Conservation (phyloP, 1,140 invertebrate species). For the Ephestia elutella region DNA sequence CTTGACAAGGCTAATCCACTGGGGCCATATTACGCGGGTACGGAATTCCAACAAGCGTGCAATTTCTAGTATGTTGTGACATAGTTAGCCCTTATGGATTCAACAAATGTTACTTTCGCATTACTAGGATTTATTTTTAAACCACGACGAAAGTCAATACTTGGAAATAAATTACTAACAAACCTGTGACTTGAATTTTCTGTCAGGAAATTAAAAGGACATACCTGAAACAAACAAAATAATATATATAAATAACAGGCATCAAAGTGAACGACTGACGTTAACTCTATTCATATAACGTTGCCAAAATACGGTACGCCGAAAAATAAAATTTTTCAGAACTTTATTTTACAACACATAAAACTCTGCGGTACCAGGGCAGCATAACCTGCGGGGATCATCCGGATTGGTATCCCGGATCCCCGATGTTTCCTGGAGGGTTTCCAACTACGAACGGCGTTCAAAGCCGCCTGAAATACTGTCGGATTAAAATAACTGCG, state of each 20-base stretch:
- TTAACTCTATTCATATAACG: neutral
- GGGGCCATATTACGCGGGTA: neutral
- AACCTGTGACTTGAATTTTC: no score
- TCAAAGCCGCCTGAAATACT: neutral
- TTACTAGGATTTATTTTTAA: no score
- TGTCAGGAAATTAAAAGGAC: no score
- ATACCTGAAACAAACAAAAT: neutral
- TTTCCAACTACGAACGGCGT: conserved; percentile 15
- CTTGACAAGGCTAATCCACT: neutral
- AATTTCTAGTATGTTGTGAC: neutral
- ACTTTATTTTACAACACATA: neutral
- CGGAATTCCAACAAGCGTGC: neutral
- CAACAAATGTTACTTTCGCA: no score
- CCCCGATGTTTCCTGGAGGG: conserved; percentile 22
- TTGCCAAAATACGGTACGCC: neutral
- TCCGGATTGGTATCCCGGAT: conserved; percentile 11
- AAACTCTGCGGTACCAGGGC: conserved; percentile 12
- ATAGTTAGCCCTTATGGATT: neutral
- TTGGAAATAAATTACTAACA: no score
- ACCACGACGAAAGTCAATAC: no score
- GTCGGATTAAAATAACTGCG: conserved; percentile 3
- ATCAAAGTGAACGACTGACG: no score
- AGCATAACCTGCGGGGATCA: conserved; percentile 23
- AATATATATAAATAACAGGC: no score
- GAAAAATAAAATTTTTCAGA: neutral